Conservation (phyloP, 2,113 vertebrate species). For the Oreamnos americanus region DNA sequence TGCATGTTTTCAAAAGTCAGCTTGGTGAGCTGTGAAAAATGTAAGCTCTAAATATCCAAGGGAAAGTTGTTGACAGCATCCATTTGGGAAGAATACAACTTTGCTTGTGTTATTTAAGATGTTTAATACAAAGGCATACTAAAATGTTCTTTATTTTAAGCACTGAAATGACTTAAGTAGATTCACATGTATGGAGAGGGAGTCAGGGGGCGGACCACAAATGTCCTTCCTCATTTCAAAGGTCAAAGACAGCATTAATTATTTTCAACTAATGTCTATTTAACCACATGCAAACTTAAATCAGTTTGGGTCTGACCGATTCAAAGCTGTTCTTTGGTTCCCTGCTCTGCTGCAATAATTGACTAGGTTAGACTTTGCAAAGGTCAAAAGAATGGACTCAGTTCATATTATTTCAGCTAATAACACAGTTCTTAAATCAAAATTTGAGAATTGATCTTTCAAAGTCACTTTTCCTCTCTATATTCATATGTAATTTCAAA, state of each 20-base stretch:
- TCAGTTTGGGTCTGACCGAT: slow-evolving; percentile 81
- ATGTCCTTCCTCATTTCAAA: slow-evolving; percentile 80
- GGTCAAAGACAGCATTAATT: slow-evolving; percentile 81
- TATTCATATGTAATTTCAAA: slow-evolving; percentile 82
- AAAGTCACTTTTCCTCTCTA: slow-evolving; percentile 79
- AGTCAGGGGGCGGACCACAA: slow-evolving; percentile 57
- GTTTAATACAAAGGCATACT: not conserved
- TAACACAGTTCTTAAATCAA: slow-evolving; percentile 83
- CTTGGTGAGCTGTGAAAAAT: not conserved
- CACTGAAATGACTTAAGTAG: slow-evolving; percentile 61
- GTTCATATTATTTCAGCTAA: slow-evolving; percentile 83
- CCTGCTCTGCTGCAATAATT: slow-evolving; percentile 83
- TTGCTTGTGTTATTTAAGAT: not conserved
- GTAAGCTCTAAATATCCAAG: not conserved
- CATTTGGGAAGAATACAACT: slow-evolving; percentile 17
- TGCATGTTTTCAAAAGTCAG: not conserved
- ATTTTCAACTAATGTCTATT: slow-evolving; percentile 83
- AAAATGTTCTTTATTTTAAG: slow-evolving; percentile 48
- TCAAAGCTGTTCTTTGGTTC: slow-evolving; percentile 83
- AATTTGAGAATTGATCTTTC: slow-evolving; percentile 83
- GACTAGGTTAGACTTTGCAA: slow-evolving; percentile 81
- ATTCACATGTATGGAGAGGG: slow-evolving; percentile 61
- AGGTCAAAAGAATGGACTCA: slow-evolving; percentile 79
- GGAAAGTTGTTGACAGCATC: not conserved
- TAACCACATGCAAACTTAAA: slow-evolving; percentile 84